Conservation (phyloP, 2,797 vertebrate genomes). For the Channa striata region DNA sequence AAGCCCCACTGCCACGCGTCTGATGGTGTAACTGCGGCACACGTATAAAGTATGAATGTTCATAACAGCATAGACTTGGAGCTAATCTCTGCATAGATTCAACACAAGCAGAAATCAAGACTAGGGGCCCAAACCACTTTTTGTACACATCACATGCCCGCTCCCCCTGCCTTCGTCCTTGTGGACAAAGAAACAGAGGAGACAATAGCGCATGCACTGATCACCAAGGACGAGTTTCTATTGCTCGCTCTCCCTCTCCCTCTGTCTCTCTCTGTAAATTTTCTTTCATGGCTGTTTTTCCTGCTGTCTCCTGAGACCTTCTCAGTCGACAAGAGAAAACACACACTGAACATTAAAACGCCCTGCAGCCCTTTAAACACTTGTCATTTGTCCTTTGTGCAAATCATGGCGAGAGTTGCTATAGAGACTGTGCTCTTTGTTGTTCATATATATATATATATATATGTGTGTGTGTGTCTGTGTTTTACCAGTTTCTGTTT, state of each 20-base stretch:
- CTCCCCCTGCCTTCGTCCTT: conserved; percentile 70
- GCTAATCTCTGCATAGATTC: too few species aligned
- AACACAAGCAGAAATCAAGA: too few species aligned
- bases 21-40: too few species aligned
- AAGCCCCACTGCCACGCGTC: too few species aligned
- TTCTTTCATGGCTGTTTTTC: conserved; percentile 76
- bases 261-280: conserved; percentile 65
- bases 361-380: conserved; percentile 79
- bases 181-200: conserved; percentile 71
- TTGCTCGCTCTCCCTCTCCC: conserved; percentile 49
- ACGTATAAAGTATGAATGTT: too few species aligned
- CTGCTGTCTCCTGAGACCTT: conserved; percentile 71
- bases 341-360: conserved; percentile 77
- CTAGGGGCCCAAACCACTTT: conserved; percentile 28
- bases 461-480: conserved; percentile 1
- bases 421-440: conserved; percentile 63
- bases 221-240: conserved; percentile 77
- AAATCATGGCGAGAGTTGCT: conserved; percentile 76
- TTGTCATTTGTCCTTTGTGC: conserved; percentile 81
- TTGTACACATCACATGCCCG: conserved; percentile 52
- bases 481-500: conserved; percentile 50
- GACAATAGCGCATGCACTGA: conserved; percentile 74
- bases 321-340: conserved; percentile 68
- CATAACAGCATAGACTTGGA: too few species aligned
- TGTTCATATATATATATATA: background rate